Percentiles rank a stretch among this genome's conserved stretches.
phyloP scores from a whole-genome alignment of 2,797 vertebrate species.

The Pristis pectinata region DNA sequence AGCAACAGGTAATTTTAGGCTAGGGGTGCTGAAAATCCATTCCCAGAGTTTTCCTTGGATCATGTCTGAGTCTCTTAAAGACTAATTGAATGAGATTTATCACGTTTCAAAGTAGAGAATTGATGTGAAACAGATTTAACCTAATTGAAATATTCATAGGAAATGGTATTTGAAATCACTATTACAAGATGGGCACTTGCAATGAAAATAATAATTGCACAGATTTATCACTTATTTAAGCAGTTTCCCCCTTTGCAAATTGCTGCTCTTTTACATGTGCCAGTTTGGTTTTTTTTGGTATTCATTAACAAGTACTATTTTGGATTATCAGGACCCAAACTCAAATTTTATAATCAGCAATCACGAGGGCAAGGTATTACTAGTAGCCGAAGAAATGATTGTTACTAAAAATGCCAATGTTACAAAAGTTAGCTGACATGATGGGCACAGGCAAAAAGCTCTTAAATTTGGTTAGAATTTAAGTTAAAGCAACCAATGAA shows the following conservation, averaged over 20 bases:
- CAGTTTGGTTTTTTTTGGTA: neutral
- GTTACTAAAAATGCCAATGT: slow-evolving; percentile 6
- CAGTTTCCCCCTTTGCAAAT: neutral
- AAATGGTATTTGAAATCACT: neutral
- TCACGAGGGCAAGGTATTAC: neutral
- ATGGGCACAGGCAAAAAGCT: neutral
- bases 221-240: neutral
- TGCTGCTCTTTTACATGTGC: neutral
- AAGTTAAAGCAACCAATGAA: slow-evolving; percentile 16
- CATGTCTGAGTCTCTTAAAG: neutral
- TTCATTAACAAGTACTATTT: neutral
- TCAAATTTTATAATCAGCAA: neutral
- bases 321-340: neutral
- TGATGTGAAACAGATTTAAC: neutral
- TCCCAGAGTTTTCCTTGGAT: neutral
- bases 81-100: neutral
- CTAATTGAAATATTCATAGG: neutral
- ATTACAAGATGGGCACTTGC: neutral
- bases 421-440: neutral
- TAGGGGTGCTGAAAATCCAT: neutral
- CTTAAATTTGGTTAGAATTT: too few relatives aligned
- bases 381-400: neutral
- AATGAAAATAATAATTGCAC: neutral
- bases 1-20: neutral
- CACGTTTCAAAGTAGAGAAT: neutral